Evolutionary conservation across 2,888 invertebrate species (phyloP).

Genomic region (Tinea pellionella): DNA sequence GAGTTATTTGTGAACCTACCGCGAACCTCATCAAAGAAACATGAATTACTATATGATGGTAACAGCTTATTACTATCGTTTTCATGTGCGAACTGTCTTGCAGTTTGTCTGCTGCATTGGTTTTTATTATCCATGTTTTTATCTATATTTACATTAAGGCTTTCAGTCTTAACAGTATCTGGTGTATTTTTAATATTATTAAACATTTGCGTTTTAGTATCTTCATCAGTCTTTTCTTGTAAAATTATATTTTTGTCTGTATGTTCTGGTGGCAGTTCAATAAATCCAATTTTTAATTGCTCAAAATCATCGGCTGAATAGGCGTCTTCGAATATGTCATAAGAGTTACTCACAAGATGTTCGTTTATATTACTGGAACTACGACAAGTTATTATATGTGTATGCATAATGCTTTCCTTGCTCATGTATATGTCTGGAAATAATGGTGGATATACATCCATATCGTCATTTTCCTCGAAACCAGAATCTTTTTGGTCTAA

Average conservation of each 20-base stretch:
- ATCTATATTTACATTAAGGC: not conserved
- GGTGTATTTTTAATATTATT: slow-evolving; percentile 18
- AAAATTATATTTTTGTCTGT: slow-evolving; percentile 11
- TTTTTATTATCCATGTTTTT: slow-evolving; percentile 12
- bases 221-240: not conserved
- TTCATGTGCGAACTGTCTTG: slow-evolving; percentile 14
- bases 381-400: slow-evolving; percentile 25
- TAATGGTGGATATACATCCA: slow-evolving; percentile 22
- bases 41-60: not conserved
- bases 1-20: slow-evolving; percentile 44
- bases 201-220: slow-evolving; percentile 23
- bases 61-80: slow-evolving; percentile 13
- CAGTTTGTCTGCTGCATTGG: slow-evolving; percentile 14
- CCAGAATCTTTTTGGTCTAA: not conserved
- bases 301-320: slow-evolving; percentile 42
- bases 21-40: slow-evolving; percentile 46
- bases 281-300: slow-evolving; percentile 15
- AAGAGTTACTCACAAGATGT: slow-evolving; percentile 25
- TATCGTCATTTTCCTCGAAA: not conserved
- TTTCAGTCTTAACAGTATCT: slow-evolving; percentile 17
- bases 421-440: slow-evolving; percentile 16
- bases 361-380: slow-evolving; percentile 20
- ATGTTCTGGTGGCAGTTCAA: slow-evolving; percentile 16
- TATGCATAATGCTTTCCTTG: slow-evolving; percentile 23
- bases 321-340: slow-evolving; percentile 50